These are phyloP conservation scores for Ceraclea dissimilis DNA, from an alignment of 2,888 invertebrate species.

Conservation along the genomic window DNA sequence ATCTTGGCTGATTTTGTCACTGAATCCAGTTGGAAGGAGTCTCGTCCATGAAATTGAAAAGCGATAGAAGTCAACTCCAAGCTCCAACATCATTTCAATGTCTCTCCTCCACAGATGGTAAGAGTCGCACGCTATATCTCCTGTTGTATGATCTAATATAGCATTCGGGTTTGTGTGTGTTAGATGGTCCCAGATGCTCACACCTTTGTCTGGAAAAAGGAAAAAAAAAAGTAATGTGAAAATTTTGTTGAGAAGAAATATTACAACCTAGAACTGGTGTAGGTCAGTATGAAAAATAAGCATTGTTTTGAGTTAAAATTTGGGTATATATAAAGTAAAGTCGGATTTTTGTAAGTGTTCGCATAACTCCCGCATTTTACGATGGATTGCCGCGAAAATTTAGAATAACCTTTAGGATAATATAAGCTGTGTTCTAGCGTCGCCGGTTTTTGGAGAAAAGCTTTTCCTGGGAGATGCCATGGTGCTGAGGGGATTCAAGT, in stretches of 20 bases:
- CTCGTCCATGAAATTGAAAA: slow-evolving; percentile 63
- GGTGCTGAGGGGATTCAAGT: too few relatives aligned
- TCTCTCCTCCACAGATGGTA: slow-evolving; percentile 58
- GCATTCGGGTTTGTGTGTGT: slow-evolving; percentile 47
- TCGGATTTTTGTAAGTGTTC: too few relatives aligned
- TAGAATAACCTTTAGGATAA: too few relatives aligned
- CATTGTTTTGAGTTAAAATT: too few relatives aligned
- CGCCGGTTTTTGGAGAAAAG: too few relatives aligned
- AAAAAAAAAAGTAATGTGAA: neutral
- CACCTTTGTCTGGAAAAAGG: slow-evolving; percentile 47
- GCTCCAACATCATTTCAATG: slow-evolving; percentile 45
- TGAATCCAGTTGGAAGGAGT: slow-evolving; percentile 53
- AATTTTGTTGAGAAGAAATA: neutral
- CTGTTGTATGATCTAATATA: slow-evolving; percentile 48
- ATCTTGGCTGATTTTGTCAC: slow-evolving; percentile 29
- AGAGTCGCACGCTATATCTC: slow-evolving; percentile 58
- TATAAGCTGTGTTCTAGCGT: too few relatives aligned
- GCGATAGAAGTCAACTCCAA: slow-evolving; percentile 52
- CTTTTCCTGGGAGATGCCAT: too few relatives aligned
- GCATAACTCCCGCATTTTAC: too few relatives aligned
- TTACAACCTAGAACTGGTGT: neutral
- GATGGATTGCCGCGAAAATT: too few relatives aligned
- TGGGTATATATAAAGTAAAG: too few relatives aligned
- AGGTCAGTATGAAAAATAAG: neutral
- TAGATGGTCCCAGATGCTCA: slow-evolving; percentile 62